Evolutionary conservation across 2,797 vertebrate species (phyloP).

Genomic region (Bryconaethiops microstoma): DNA sequence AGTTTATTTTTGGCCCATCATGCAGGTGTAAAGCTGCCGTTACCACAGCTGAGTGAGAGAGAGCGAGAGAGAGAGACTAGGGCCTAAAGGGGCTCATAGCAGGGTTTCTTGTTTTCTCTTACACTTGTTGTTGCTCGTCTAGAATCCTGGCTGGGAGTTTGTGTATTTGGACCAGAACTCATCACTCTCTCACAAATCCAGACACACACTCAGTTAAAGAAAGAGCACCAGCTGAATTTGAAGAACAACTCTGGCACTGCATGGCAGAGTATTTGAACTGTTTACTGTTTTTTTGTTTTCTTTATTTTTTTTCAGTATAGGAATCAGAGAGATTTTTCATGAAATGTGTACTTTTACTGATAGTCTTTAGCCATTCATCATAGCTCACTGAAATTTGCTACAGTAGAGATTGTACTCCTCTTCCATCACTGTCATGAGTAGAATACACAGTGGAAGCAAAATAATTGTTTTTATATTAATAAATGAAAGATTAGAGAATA

Average conservation of each 20-base stretch:
- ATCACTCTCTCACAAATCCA: constrained; percentile 61
- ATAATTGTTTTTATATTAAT: no score
- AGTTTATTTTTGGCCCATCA: background rate
- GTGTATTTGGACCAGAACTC: constrained; percentile 66
- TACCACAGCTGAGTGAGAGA: background rate
- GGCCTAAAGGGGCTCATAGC: background rate
- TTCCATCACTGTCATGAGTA: background rate
- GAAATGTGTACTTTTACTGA: background rate
- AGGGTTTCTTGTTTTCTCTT: constrained; percentile 7
- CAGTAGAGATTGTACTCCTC: no score
- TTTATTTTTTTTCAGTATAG: background rate
- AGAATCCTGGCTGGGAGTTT: constrained; percentile 68
- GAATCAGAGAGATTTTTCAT: background rate
- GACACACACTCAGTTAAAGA: constrained; percentile 68
- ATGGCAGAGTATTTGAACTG: background rate
- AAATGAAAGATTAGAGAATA: background rate
- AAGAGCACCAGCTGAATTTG: constrained; percentile 71
- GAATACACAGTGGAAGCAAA: background rate
- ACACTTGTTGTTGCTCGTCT: constrained; percentile 3
- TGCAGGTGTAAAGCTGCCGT: background rate
- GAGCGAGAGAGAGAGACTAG: background rate
- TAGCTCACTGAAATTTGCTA: no score
- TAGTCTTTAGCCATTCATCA: no score
- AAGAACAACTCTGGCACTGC: constrained; percentile 66
- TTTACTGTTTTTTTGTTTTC: background rate